Evolutionary conservation across 2,888 invertebrate species (phyloP).

Genomic region (Patella caerulea): DNA sequence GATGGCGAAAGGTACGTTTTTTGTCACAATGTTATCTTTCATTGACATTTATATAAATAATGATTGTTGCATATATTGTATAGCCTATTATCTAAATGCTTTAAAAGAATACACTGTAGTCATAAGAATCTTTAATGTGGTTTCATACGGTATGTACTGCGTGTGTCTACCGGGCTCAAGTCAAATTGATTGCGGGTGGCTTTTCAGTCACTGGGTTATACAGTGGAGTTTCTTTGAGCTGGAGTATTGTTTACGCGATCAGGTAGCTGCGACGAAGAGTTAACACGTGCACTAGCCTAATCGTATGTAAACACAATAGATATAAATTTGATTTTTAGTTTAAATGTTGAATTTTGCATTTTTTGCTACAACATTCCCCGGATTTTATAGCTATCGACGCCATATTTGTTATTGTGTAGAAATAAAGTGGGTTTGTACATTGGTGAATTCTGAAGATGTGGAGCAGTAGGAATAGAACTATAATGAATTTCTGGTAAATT

Average conservation of each 20-base stretch:
- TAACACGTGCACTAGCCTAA: neutral
- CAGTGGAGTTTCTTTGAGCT: neutral
- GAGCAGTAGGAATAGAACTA: neutral
- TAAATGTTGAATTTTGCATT: neutral
- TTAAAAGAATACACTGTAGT: too few species aligned
- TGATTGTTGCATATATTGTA: too few species aligned
- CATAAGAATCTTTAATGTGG: too few species aligned
- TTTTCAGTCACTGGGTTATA: neutral
- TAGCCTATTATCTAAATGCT: too few species aligned
- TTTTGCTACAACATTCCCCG: neutral
- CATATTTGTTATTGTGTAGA: slow-evolving; percentile 11
- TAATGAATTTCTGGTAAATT: neutral
- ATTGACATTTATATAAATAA: too few species aligned
- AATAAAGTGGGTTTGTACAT: neutral
- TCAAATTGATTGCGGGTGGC: too few species aligned
- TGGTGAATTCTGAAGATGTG: neutral
- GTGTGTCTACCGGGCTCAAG: too few species aligned
- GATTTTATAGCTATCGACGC: slow-evolving; percentile 10
- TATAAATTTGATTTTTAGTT: too few species aligned
- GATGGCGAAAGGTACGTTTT: slow-evolving; percentile 88
- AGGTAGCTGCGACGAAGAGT: neutral
- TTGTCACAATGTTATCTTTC: neutral
- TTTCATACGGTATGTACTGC: too few species aligned
- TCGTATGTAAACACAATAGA: too few species aligned
- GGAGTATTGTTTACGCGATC: slow-evolving; percentile 1